Percentiles rank a stretch among this genome's conserved stretches.
phyloP scores from a whole-genome alignment of 2,113 vertebrate genomes.

The Oenanthe melanoleuca region DNA sequence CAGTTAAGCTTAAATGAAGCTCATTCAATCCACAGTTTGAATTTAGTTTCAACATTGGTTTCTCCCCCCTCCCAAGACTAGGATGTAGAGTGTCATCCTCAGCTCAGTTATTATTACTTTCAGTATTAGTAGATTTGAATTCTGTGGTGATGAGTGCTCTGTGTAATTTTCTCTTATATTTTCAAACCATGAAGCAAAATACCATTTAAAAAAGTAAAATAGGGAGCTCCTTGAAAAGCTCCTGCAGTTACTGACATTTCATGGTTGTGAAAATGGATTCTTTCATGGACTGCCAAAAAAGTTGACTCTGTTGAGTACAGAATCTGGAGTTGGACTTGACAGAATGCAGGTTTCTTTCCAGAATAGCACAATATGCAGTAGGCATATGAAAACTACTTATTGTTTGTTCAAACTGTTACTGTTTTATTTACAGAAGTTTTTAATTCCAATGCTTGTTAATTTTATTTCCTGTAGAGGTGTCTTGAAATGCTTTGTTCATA shows the following conservation, averaged over 20 bases:
- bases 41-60: neutral
- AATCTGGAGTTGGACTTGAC: neutral
- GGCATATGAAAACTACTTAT: accelerated
- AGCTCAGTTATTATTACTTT: neutral
- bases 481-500: neutral
- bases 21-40: neutral
- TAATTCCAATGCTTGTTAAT: neutral
- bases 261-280: neutral
- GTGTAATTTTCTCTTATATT: neutral
- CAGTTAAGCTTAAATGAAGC: neutral
- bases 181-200: neutral
- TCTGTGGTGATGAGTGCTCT: neutral
- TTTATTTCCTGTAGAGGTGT: neutral
- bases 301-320: neutral
- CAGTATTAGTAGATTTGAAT: neutral
- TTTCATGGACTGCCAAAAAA: neutral
- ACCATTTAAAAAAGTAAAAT: neutral
- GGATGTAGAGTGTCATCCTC: neutral
- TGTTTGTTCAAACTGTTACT: neutral
- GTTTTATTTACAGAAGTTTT: neutral
- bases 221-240: neutral
- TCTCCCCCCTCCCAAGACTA: accelerated
- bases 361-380: neutral
- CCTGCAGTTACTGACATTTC: neutral
- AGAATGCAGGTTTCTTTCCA: neutral